phyloP scores from a whole-genome alignment of 2,113 vertebrate species.

The Ailuropoda melanoleuca region DNA sequence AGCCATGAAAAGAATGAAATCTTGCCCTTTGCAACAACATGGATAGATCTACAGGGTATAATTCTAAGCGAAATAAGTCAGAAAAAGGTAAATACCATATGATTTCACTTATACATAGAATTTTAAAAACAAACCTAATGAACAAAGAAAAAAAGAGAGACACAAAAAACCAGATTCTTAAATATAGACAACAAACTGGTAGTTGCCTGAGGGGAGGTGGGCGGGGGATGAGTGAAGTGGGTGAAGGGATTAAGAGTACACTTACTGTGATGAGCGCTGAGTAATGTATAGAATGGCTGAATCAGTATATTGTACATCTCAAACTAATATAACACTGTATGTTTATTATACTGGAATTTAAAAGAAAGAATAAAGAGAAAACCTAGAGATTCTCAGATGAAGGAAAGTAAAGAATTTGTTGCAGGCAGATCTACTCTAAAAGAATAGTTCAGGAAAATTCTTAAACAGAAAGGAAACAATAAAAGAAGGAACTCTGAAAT shows the following conservation, averaged over 20 bases:
- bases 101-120: neutral
- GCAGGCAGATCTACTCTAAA: neutral
- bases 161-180: neutral
- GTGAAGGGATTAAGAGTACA: neutral
- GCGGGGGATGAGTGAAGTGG: neutral
- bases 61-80: neutral
- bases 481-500: neutral
- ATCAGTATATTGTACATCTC: neutral
- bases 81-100: neutral
- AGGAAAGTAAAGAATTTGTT: neutral
- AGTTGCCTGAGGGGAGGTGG: neutral
- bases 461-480: neutral
- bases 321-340: neutral
- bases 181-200: neutral
- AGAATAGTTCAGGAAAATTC: neutral
- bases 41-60: neutral
- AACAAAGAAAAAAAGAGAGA: neutral
- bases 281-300: neutral
- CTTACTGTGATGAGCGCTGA: neutral
- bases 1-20: neutral
- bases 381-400: neutral
- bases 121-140: neutral
- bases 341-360: neutral
- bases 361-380: neutral
- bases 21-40: neutral